Evolutionary conservation across 2,797 vertebrate species (phyloP).

Genomic region (Ctenosaura bakeri): DNA sequence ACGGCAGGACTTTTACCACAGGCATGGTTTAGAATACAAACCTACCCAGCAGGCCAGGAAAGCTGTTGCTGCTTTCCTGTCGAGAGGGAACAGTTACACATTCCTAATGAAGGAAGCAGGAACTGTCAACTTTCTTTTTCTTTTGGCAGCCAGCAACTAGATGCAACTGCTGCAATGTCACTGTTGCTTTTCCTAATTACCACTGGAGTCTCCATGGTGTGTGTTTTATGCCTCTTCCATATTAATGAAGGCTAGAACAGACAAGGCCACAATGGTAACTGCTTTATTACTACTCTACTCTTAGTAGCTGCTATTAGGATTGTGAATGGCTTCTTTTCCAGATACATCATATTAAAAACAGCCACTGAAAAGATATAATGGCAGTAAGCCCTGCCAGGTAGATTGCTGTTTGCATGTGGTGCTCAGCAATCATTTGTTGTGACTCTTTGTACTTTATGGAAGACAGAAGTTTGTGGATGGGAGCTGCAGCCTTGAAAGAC

Average conservation of each 20-base stretch:
- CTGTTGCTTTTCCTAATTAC: constrained; percentile 77
- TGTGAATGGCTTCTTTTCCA: constrained; percentile 86
- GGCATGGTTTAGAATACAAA: constrained; percentile 70
- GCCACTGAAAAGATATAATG: constrained; percentile 87
- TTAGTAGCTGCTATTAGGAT: neutral
- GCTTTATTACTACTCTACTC: constrained; percentile 71
- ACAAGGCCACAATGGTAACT: constrained; percentile 88
- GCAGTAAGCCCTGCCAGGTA: constrained; percentile 89
- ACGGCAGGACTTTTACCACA: constrained; percentile 59
- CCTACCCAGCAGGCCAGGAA: constrained; percentile 70
- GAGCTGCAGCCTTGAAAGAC: constrained; percentile 82
- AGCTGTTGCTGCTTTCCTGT: constrained; percentile 59
- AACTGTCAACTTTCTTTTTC: constrained; percentile 60
- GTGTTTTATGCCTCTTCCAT: constrained; percentile 73
- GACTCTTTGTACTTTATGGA: constrained; percentile 83
- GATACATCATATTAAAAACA: constrained; percentile 96
- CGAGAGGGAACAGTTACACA: constrained; percentile 64
- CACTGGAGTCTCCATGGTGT: constrained; percentile 65
- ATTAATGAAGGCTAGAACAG: constrained; percentile 86
- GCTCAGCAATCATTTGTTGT: constrained; percentile 85
- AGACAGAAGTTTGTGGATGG: constrained; percentile 82
- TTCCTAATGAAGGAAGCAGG: constrained; percentile 72
- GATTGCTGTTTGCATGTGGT: constrained; percentile 75
- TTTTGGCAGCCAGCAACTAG: constrained; percentile 70
- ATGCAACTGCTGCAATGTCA: constrained; percentile 69